Conservation (phyloP, 1,140 invertebrate genomes). For the Oreohelix idahoensis region DNA sequence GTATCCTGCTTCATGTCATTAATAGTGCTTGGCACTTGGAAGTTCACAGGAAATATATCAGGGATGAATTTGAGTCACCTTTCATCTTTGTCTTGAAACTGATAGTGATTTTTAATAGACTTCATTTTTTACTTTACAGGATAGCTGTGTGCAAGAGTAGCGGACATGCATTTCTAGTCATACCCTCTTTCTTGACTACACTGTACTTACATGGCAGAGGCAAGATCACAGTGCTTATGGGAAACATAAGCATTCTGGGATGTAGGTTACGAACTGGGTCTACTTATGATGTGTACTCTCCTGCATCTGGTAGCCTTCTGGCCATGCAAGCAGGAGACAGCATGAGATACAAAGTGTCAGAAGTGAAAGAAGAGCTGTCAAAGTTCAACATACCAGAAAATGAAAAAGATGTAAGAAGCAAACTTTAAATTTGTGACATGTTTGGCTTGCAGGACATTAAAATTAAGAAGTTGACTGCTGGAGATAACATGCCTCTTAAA, state of each 20-base stretch:
- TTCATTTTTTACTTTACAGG: slow-evolving; percentile 18
- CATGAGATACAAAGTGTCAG: not conserved
- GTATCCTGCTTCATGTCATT: no score
- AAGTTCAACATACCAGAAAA: slow-evolving; percentile 14
- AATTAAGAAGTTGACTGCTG: no score
- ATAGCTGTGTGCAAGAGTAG: not conserved
- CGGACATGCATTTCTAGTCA: slow-evolving; percentile 3
- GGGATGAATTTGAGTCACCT: no score
- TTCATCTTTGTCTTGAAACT: no score
- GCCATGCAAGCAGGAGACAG: not conserved
- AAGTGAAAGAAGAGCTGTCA: slow-evolving; percentile 23
- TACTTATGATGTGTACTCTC: slow-evolving; percentile 27
- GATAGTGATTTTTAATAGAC: no score
- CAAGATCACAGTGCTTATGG: slow-evolving; percentile 26
- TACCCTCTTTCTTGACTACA: slow-evolving; percentile 3
- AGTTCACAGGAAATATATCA: no score
- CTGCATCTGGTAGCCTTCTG: slow-evolving; percentile 15
- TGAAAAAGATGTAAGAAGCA: slow-evolving; percentile 23
- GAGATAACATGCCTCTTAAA: no score
- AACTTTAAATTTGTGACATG: no score
- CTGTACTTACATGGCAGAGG: slow-evolving; percentile 24
- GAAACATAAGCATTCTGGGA: slow-evolving; percentile 8
- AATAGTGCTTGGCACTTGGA: no score
- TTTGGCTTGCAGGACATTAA: no score
- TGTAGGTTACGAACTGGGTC: not conserved